A percentile compares a stretch with the other conserved stretches of the same genome.
These are phyloP conservation scores for Hyla sarda DNA, from an alignment of 2,113 vertebrate species.

Conservation along the genomic window DNA sequence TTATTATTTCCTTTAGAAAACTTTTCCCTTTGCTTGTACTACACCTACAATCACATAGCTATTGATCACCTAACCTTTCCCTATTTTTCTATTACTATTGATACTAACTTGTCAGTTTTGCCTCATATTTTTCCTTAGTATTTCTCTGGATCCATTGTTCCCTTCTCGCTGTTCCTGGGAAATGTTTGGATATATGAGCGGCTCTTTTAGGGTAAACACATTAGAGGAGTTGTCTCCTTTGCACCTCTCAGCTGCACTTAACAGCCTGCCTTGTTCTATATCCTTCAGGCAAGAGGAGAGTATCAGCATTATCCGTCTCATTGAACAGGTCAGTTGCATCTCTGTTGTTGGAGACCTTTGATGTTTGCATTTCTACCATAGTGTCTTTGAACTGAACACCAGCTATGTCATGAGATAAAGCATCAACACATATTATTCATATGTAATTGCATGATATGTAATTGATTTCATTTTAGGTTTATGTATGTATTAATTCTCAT, in stretches of 20 bases:
- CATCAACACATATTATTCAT: too few relatives aligned
- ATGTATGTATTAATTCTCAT: too few relatives aligned
- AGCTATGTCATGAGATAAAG: too few relatives aligned
- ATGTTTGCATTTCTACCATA: not conserved
- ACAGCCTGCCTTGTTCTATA: constrained; percentile 92
- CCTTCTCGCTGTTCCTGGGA: constrained; percentile 98
- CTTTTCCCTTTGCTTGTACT: too few relatives aligned
- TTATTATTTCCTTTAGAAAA: too few relatives aligned
- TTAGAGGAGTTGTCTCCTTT: constrained; percentile 85
- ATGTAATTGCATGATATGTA: too few relatives aligned
- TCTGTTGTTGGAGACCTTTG: too few relatives aligned
- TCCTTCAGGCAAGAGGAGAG: constrained; percentile 94
- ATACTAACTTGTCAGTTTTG: constrained; percentile 23
- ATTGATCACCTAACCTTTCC: not conserved
- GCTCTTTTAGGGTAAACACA: constrained; percentile 77
- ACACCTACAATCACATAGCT: not conserved
- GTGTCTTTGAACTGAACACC: too few relatives aligned
- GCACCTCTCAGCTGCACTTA: constrained; percentile 89
- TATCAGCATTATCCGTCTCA: constrained; percentile 94
- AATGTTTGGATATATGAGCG: constrained; percentile 91
- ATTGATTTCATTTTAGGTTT: too few relatives aligned
- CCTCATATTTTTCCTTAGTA: constrained; percentile 72
- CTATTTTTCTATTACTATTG: not conserved
- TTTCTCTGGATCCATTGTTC: constrained; percentile 94
- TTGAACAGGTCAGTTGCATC: constrained; percentile 86